Percentiles rank a stretch among this genome's conserved stretches.
Evolutionary conservation across 1,140 invertebrate species (phyloP).

Genomic region (Cyrtorhinus lividipennis): DNA sequence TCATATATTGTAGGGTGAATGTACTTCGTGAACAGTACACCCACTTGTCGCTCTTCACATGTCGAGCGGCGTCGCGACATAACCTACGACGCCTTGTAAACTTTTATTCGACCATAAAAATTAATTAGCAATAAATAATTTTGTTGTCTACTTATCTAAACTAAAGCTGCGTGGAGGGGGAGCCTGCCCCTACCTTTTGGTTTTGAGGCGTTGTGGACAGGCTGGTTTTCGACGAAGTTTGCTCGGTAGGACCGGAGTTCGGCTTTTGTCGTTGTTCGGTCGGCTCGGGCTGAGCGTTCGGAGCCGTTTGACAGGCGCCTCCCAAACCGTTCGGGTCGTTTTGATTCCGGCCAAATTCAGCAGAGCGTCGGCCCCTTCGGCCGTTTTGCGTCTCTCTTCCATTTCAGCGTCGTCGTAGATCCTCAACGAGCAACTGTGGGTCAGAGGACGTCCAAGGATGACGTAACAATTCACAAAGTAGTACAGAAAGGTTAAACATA

Average conservation of each 20-base stretch:
- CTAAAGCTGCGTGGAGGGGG: slow-evolving; percentile 3
- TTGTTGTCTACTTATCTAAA: neutral
- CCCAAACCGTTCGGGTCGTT: slow-evolving; percentile 23
- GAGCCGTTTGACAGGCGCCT: neutral
- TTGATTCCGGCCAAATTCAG: slow-evolving; percentile 52
- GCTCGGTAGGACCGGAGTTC: neutral
- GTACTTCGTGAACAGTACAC: neutral
- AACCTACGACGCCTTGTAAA: neutral
- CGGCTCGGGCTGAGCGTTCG: neutral
- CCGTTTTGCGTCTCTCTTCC: slow-evolving; percentile 58
- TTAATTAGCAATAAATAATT: slow-evolving; percentile 5
- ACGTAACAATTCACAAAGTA: neutral
- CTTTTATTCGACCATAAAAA: neutral
- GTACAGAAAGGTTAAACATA: no score
- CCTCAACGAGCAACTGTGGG: slow-evolving; percentile 24
- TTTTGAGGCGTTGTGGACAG: slow-evolving; percentile 13
- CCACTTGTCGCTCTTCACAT: no score
- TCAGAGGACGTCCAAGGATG: neutral
- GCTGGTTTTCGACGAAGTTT: slow-evolving; percentile 14
- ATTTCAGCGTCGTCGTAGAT: slow-evolving; percentile 15
- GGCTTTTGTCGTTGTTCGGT: neutral
- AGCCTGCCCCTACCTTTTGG: slow-evolving; percentile 15
- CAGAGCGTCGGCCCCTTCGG: slow-evolving; percentile 57
- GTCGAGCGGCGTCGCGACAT: neutral
- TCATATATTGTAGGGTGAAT: neutral